Evolutionary conservation across 2,113 vertebrate genomes (phyloP), one percentile per base, ranked within the genome.

Genomic region (Saguinus imperator): DNA sequence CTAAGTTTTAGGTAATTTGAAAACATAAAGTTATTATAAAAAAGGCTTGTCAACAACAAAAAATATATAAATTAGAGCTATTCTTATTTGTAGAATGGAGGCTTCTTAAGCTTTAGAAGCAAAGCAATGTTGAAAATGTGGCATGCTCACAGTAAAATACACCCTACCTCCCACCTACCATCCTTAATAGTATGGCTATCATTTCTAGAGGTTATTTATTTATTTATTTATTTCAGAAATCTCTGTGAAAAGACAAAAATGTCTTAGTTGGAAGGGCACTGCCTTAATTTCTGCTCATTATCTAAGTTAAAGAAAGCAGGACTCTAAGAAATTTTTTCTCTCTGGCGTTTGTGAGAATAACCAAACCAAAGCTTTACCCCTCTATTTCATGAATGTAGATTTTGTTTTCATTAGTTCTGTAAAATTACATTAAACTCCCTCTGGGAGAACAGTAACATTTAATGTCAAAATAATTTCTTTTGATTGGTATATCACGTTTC

Each of bases 401-500:
- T 96, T 83, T 17, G 9, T 8, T 95, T 87, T 95, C 25, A 80
- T 83, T 79, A 92, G 7, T 50, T 89, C 73, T 27, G 4, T 68
- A 93, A 94, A 96, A 94, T 94, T 32, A 93, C 45, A 89, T 82
- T 85, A 96, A 77, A 93, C 58, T 86, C 35, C 48, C 52, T 75
- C 29, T 64, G 48, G 37, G 79, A 91, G 21, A 93, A 75, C 1
- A 95, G 27, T 86, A 93, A 79, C 32, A 91, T 83, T 91, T 93
- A 89, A 94, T 89, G 81, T 43, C 57, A 91, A 94, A 91, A 95
- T 91, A 98, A 97, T 96, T 96, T 96, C 50, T 96, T 79, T 89
- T 93, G 17, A 87, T 23, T 95, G 75, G 92, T 94, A 64, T 97
- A 87, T 29, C 84, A 90, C 94, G 88, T 94, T 94, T 96, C 45